Base-by-base conservation (phyloP, 2,888 invertebrate genomes). In the Carpatolechia fugitivella region DNA sequence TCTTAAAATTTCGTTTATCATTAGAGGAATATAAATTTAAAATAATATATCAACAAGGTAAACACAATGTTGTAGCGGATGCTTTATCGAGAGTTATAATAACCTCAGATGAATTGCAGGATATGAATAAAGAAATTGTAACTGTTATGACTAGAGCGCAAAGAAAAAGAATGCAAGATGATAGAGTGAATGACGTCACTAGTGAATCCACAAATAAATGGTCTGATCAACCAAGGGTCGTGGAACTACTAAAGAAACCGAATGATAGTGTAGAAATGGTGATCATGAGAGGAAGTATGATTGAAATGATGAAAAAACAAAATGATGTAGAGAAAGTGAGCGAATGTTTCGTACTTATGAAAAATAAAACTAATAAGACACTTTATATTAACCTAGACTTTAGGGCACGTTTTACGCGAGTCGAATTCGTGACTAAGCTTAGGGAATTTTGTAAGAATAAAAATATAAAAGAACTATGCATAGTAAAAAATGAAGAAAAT, bases 401-500 rank as follows among this genome's bases (percentile, higher is more conserved):
- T 49, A 38, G 13, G 36, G 35, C 57, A 49, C 52, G 40, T 29
- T 40, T 48, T 10, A 31, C 57, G 52, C 57, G 52, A 57, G 46
- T 4, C 52, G 57, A 49, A 52, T 55, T 57, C 30, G 57, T 53
- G 57, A 44, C 35, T 16, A 49, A 56, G 10, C 31, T 58, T 29
- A 29, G 31, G n/a, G n/a, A 49, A 11, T 58, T 58, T 51, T 54
- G 54, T 51, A 56, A 56, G 35, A 41, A 38, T 29, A 18, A 44
- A 18, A 54, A 56, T 40, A 50, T 56, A 31, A 24, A 41, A 18
- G 50, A 51, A 35, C 10, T 58, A 31, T 54, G 38, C 18, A 47
- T 60, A 38, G 31, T 56, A 24, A 59, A 55, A 54, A 53, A 36
- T 40, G 44, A 58, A 20, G 41, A 56, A 29, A 58, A 58, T 52